Conservation (phyloP, 2,888 invertebrate species). For the Drosophila macrothrix region DNA sequence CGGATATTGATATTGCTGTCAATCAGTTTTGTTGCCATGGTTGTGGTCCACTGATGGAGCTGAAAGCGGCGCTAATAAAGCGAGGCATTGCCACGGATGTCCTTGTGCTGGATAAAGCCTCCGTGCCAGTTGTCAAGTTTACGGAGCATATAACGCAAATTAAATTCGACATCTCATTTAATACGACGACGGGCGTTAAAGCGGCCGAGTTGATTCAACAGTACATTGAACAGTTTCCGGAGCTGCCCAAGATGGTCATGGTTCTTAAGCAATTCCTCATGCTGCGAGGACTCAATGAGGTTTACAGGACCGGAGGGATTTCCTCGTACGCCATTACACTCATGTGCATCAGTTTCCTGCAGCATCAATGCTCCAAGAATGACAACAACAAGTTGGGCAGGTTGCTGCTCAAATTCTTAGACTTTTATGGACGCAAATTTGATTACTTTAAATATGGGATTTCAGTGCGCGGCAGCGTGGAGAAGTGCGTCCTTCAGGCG, state of each 20-base stretch:
- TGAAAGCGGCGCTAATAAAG: constrained; percentile 43
- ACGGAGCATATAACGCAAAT: constrained; percentile 60
- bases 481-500: constrained; percentile 45
- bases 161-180: constrained; percentile 69
- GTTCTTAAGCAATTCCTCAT: constrained; percentile 62
- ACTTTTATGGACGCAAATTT: constrained; percentile 72
- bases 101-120: constrained; percentile 60
- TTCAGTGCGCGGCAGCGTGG: constrained; percentile 44
- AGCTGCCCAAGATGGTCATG: constrained; percentile 68
- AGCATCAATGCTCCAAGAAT: constrained; percentile 40
- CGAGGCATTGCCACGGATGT: constrained; percentile 47
- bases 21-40: constrained; percentile 29
- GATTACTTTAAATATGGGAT: constrained; percentile 62
- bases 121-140: constrained; percentile 70
- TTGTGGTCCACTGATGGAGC: constrained; percentile 36
- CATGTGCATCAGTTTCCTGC: constrained; percentile 68
- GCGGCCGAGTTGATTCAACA: constrained; percentile 58
- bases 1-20: constrained; percentile 65
- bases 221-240: constrained; percentile 57
- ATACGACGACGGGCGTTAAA: constrained; percentile 59
- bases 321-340: constrained; percentile 65
- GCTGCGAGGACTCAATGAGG: constrained; percentile 60
- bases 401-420: constrained; percentile 65
- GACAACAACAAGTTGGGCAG: constrained; percentile 51
- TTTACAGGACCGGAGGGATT: constrained; percentile 64